These are phyloP conservation scores for Ciona savignyi DNA, from an alignment of 23 tunicate species.

Conservation along the genomic window DNA sequence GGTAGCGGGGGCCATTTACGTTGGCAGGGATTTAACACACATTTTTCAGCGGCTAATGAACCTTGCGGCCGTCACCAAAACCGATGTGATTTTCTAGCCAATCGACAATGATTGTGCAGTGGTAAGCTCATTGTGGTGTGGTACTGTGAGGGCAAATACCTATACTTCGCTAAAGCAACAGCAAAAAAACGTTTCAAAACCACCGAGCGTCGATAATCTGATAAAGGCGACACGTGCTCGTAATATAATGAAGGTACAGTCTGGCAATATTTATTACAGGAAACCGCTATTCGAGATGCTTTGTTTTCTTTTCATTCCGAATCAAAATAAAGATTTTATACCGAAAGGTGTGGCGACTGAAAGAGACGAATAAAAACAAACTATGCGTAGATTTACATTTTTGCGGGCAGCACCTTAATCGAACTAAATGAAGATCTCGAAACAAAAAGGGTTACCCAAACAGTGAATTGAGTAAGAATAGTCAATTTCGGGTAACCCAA, in stretches of 20 bases:
- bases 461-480: neutral
- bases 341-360: neutral
- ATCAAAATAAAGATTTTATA: neutral
- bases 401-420: too few species aligned
- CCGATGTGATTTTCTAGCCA: too few species aligned
- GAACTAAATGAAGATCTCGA: neutral
- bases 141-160: too few species aligned
- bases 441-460: neutral
- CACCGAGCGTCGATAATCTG: neutral
- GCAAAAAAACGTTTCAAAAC: too few species aligned
- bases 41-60: too few species aligned
- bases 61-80: too few species aligned
- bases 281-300: neutral
- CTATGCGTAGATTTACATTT: too few species aligned
- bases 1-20: neutral
- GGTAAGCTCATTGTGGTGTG: too few species aligned
- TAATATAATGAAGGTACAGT: neutral
- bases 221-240: neutral
- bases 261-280: neutral
- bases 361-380: neutral
- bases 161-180: too few species aligned
- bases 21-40: too few species aligned
- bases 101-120: too few species aligned
- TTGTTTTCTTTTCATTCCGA: conserved; percentile 1
- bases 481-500: neutral